Conservation (phyloP, 2,113 vertebrate genomes). For the Pedetes capensis region DNA sequence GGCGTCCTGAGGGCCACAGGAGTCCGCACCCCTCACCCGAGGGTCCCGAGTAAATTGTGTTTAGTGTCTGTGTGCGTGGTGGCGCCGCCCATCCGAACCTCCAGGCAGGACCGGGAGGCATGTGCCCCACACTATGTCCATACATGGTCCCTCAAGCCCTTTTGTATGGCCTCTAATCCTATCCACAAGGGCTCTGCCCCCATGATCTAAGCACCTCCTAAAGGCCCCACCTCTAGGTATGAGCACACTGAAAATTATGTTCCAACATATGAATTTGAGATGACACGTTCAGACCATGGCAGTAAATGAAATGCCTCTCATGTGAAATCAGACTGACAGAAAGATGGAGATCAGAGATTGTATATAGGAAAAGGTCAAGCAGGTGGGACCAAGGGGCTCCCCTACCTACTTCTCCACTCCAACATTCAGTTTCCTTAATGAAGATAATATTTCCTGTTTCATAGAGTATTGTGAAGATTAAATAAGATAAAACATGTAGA, state of each 20-base stretch:
- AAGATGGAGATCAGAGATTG: not conserved
- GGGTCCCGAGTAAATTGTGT: too few species aligned
- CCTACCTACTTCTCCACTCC: not conserved
- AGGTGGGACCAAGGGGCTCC: rapidly evolving
- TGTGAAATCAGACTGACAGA: not conserved
- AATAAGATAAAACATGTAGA: not conserved
- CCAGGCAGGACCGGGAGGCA: too few species aligned
- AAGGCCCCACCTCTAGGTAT: not conserved
- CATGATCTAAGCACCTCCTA: not conserved
- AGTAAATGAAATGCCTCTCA: not conserved
- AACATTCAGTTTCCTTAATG: not conserved
- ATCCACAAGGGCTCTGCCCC: not conserved
- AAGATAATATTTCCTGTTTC: not conserved
- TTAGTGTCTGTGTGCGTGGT: too few species aligned
- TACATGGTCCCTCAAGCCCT: not conserved
- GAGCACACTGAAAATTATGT: not conserved
- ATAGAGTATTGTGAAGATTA: not conserved
- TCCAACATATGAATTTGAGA: not conserved
- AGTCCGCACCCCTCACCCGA: too few species aligned
- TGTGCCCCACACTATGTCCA: too few species aligned
- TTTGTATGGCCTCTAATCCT: not conserved
- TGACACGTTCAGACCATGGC: not conserved
- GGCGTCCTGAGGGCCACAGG: too few species aligned
- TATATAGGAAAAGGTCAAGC: not conserved
- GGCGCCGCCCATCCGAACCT: too few species aligned